Conservation (phyloP, 2,113 vertebrate species). For the Orycteropus afer region DNA sequence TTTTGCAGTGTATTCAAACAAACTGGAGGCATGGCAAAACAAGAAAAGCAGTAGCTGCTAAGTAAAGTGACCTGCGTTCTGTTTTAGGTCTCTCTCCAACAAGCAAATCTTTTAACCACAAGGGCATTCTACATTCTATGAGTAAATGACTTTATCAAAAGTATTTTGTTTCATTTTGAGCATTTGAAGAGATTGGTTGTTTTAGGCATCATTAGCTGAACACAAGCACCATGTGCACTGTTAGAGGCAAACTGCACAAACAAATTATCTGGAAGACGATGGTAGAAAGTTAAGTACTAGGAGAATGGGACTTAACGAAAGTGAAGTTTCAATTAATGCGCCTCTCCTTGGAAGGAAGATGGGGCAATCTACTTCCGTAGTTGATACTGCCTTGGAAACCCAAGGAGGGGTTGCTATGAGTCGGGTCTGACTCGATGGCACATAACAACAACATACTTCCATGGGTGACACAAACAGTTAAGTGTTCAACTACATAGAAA, state of each 20-base stretch:
- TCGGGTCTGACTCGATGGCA: too few species aligned
- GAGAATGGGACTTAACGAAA: neutral
- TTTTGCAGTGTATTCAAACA: neutral
- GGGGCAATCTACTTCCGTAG: too few species aligned
- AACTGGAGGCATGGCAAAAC: neutral
- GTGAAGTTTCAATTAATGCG: neutral
- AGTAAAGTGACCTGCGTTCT: neutral
- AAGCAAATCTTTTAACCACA: neutral
- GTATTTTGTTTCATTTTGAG: neutral
- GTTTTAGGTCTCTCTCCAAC: neutral
- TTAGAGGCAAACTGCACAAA: neutral
- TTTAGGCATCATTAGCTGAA: neutral
- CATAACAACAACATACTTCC: too few species aligned
- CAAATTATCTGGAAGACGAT: neutral
- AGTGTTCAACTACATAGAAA: too few species aligned
- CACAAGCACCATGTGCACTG: neutral
- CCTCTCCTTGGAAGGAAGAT: too few species aligned
- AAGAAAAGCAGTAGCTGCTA: neutral
- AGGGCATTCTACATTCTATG: neutral
- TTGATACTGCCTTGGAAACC: too few species aligned
- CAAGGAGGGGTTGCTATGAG: too few species aligned
- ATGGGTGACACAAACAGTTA: too few species aligned
- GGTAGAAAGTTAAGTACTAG: neutral
- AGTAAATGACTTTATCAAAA: slow-evolving; percentile 9
- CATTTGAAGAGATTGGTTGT: neutral